These are phyloP conservation scores for Xestia ashworthii DNA, from an alignment of 2,888 invertebrate species.

Conservation along the genomic window DNA sequence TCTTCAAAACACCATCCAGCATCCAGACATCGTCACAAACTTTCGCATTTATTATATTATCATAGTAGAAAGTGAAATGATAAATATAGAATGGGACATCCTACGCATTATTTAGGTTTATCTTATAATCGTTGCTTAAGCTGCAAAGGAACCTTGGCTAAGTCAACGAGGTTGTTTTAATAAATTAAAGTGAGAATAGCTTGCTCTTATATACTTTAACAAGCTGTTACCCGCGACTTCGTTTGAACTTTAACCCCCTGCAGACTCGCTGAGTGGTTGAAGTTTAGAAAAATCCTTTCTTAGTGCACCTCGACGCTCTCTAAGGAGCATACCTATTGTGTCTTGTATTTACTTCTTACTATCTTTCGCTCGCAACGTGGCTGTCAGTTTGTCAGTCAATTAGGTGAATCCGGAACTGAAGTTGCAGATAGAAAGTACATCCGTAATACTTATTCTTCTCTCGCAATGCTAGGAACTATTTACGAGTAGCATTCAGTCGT, in stretches of 20 bases:
- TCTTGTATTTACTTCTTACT: constrained; percentile 36
- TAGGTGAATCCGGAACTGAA: neutral
- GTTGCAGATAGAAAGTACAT: neutral
- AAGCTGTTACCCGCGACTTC: constrained; percentile 35
- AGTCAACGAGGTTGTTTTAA: constrained; percentile 29
- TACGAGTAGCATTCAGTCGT: neutral
- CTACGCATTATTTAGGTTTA: neutral
- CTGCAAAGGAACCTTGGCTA: neutral
- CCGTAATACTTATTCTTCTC: neutral
- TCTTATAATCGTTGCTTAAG: constrained; percentile 7
- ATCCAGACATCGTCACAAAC: no score
- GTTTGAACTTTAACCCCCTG: constrained; percentile 36
- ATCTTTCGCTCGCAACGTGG: constrained; percentile 21
- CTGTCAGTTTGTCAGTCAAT: constrained; percentile 12
- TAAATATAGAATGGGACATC: neutral
- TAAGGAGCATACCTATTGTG: constrained; percentile 21
- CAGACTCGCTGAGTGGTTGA: constrained; percentile 46
- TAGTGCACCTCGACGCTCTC: constrained; percentile 25
- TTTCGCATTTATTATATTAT: no score
- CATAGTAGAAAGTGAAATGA: no score
- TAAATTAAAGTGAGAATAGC: constrained; percentile 30
- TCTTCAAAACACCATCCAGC: no score
- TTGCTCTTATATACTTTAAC: constrained; percentile 34
- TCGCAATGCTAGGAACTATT: neutral
- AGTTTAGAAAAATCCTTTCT: constrained; percentile 50